A percentile compares a stretch with the other conserved stretches of the same genome.
Conservation (phyloP, 1,140 invertebrate species). For the Listronotus oregonensis region DNA sequence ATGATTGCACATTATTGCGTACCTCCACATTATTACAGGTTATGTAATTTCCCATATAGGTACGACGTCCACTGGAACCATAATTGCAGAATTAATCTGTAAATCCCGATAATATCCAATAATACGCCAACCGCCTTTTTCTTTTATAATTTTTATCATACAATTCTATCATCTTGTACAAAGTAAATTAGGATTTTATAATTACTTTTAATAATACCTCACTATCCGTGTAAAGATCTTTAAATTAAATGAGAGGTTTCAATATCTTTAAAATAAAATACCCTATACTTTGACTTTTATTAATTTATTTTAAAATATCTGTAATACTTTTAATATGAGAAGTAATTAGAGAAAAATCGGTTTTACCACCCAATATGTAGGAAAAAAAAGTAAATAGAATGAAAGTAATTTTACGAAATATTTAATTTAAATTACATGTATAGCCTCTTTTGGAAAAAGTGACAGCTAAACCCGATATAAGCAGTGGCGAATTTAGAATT, state of each 20-base stretch:
- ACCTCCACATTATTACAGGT: slow-evolving; percentile 27
- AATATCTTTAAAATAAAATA: slow-evolving; percentile 2
- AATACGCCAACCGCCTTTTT: slow-evolving; percentile 25
- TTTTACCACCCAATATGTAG: no score
- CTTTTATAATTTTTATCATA: slow-evolving; percentile 16
- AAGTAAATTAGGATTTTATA: slow-evolving; percentile 22
- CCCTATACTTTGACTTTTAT: background rate
- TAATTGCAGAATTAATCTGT: slow-evolving; percentile 36
- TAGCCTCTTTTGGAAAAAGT: no score
- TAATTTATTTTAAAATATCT: slow-evolving; percentile 1
- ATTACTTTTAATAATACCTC: slow-evolving; percentile 17
- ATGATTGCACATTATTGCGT: slow-evolving; percentile 36
- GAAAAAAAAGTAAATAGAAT: no score
- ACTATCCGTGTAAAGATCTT: slow-evolving; percentile 18
- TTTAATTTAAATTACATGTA: no score
- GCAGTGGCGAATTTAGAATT: no score
- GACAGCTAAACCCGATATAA: no score
- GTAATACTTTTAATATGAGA: no score
- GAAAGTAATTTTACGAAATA: no score
- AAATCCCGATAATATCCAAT: slow-evolving; percentile 29
- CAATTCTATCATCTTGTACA: slow-evolving; percentile 10
- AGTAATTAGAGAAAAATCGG: no score
- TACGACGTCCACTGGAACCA: slow-evolving; percentile 19
- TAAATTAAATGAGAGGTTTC: slow-evolving; percentile 3
- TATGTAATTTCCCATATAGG: slow-evolving; percentile 33